phyloP scores from a whole-genome alignment of 2,113 vertebrate species.

The Columba livia region DNA sequence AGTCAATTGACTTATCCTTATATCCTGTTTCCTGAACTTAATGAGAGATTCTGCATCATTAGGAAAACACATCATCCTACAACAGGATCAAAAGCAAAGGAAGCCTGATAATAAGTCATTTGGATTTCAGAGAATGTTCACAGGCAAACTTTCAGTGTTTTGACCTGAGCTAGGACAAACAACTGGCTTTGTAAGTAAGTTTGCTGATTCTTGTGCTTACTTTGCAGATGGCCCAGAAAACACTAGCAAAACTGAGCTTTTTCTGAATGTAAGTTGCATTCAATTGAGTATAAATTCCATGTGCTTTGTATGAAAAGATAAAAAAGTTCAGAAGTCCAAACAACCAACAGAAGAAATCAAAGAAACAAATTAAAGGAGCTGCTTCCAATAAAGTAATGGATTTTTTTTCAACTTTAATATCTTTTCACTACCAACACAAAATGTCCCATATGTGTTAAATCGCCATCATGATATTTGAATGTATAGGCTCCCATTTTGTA shows the following conservation, averaged over 20 bases:
- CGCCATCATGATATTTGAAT: background rate
- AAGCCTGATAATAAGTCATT: slow-evolving; percentile 77
- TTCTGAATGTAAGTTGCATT: background rate
- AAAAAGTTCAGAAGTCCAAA: background rate
- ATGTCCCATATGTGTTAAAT: background rate
- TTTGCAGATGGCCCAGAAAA: slow-evolving; percentile 23
- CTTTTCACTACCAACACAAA: background rate
- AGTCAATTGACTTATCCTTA: slow-evolving; percentile 87
- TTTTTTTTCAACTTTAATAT: background rate
- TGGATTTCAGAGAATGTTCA: slow-evolving; percentile 72
- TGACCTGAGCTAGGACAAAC: slow-evolving; percentile 61
- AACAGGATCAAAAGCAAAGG: slow-evolving; percentile 81
- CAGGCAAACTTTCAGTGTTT: slow-evolving; percentile 74
- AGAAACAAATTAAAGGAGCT: background rate
- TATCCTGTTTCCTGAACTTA: slow-evolving; percentile 89
- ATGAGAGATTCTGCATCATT: slow-evolving; percentile 86
- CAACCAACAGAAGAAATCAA: background rate
- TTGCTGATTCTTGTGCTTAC: background rate
- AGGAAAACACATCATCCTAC: slow-evolving; percentile 83
- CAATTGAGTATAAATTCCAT: background rate
- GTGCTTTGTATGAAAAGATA: background rate
- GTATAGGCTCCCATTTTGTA: background rate
- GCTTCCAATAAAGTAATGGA: background rate
- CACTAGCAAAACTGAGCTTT: background rate
- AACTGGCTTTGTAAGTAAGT: slow-evolving; percentile 38